Evolutionary conservation across 1,140 invertebrate species (phyloP).

Genomic region (Octopus bimaculoides): DNA sequence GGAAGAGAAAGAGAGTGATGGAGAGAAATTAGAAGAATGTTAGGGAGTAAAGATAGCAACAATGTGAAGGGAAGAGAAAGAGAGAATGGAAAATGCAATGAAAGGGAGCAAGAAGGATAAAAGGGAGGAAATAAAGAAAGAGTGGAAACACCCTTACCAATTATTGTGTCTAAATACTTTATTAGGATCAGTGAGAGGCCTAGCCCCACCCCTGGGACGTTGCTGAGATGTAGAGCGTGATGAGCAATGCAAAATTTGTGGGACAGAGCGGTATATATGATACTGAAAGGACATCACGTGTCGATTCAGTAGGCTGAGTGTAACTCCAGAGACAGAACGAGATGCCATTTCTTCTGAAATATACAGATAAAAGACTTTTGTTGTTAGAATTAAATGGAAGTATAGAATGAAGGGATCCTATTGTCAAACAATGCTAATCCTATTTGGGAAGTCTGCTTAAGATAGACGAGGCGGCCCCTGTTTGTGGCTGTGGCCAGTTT

Average conservation of each 20-base stretch:
- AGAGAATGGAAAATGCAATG: not conserved
- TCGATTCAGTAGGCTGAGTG: too few relatives aligned
- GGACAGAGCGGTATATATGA: too few relatives aligned
- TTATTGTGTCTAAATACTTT: conserved; percentile 17
- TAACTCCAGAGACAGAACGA: too few relatives aligned
- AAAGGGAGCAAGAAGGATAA: not conserved
- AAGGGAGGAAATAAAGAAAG: not conserved
- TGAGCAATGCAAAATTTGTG: too few relatives aligned
- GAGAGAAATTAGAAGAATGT: not conserved
- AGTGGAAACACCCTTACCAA: conserved; percentile 16
- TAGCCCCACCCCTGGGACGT: not conserved
- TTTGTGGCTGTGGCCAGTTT: too few relatives aligned
- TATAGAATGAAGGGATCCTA: not conserved
- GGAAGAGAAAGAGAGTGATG: not conserved
- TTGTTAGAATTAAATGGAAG: too few relatives aligned
- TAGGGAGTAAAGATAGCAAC: too few relatives aligned
- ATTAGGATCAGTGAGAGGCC: not conserved
- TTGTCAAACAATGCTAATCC: not conserved
- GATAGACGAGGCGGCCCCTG: not conserved
- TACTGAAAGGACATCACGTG: too few relatives aligned
- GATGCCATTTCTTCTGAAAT: too few relatives aligned
- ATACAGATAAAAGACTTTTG: too few relatives aligned
- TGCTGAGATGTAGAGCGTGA: not conserved
- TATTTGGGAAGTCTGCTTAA: not conserved
- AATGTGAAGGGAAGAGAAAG: not conserved